Base-by-base conservation (phyloP, 2,797 vertebrate genomes). In the Novumbra hubbsi region DNA sequence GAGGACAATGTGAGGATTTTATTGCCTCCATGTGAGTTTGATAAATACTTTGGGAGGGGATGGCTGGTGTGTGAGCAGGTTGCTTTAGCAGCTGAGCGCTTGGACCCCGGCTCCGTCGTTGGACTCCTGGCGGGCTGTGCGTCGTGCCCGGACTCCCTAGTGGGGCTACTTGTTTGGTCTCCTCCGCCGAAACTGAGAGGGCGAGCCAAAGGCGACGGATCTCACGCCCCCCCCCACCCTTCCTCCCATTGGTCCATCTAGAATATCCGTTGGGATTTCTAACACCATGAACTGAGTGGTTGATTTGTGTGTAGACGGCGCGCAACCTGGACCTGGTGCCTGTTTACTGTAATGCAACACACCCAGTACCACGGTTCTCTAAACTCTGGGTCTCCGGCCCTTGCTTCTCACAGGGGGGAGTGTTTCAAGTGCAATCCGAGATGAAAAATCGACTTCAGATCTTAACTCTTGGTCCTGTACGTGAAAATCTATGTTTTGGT, bases 401-500 rank as follows among this genome's bases (percentile, higher is more conserved):
- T 19, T 17, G 17, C 21, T 49, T 49, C 16, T 69, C 70, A 4
- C 65, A 21, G 60, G 16, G 66, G 66, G 27, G 41, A 71, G 60
- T 48, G 50, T 49, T 64, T 21, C 48, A 62, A 73, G 16, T 57
- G 14, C 9, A 49, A 8, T 77, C 77, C 78, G 73, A 28, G 66
- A 41, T 38, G 24, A 6, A 48, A 48, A 77, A 68, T n/a, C 60
- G 78, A 48, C 68, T 50, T 49, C 7, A 30, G 62, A 72, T 80
- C 68, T 28, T 34, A 5, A 34, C 32, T 34, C 5, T 34, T 38
- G 27, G 52, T 79, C 77, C 72, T 48, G 63, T 68, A 57, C 76
- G 78, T 38, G n/a, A 50, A 76, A 64, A 4, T 6, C 34, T 73
- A 75, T 73, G 62, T 73, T 73, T 81, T 67, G 38, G 55, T 83